Base-by-base conservation (phyloP, 2,113 vertebrate genomes). In the Melanocharis versteri region DNA sequence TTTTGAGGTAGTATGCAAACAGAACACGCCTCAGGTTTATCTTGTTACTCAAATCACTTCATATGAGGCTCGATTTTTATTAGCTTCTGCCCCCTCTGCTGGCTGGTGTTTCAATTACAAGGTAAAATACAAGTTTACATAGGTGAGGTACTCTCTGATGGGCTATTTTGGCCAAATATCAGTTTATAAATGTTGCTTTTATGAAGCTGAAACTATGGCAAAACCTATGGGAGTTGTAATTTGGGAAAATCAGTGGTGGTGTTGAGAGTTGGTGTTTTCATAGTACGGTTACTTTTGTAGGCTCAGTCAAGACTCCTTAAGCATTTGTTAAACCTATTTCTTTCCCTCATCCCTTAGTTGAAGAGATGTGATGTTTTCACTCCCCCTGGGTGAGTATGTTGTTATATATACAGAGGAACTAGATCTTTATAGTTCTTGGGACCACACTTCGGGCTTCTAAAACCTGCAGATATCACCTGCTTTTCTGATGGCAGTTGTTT, bases 61-160 rank as follows among this genome's bases (percentile, higher is more conserved):
- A 1, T 60, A 8, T 6, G 24, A 57, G 19, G 37, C 35, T 37
- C 22, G 44, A 90, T 95, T 91, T 91, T 93, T 94, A 71, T 87
- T 93, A 93, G 93, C 88, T 96, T 89, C 40, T 93, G 95, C 97
- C 80, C 97, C 97, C 97, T 98, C 97, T 98, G 75, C 96, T 97
- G 97, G 94, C 61, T 96, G 31, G 16, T 68, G 95, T 78, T 96
- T 53, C 83, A 11, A 35, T 95, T 95, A 82, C 97, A 95, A 73
- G 93, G n/a, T 11, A 35, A 86, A 62, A 44, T 69, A 13, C 2
- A 48, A 5, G 19, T 26, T 56, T 15, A 4, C 0, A 0, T 44
- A n/a, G 51, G 14, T 73, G 50, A 47, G 26, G 9, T 35, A 14
- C 31, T 47, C 18, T 58, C 7, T 21, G 15, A 6, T 64, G 17